phyloP scores from a whole-genome alignment of 1,140 invertebrate genomes.

The Bathynomus jamesi region DNA sequence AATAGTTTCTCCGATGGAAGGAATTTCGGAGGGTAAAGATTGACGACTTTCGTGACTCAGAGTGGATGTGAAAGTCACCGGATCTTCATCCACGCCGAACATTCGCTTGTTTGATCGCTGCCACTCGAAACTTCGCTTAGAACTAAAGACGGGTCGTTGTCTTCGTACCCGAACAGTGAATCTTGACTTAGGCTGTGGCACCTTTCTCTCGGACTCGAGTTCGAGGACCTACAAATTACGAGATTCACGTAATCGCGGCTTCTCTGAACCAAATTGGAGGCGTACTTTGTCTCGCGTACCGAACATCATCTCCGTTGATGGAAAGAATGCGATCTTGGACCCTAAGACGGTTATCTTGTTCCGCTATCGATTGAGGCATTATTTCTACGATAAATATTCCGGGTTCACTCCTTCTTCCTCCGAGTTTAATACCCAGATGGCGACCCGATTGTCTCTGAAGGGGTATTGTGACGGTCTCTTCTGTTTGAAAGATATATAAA shows the following conservation, averaged over 20 bases:
- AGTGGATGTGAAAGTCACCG: neutral
- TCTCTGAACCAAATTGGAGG: neutral
- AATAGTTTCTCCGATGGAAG: neutral
- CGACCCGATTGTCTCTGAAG: neutral
- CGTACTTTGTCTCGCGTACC: neutral
- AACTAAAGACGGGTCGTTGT: neutral
- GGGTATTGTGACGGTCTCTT: neutral
- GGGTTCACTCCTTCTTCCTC: neutral
- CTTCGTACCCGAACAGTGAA: neutral
- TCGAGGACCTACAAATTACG: neutral
- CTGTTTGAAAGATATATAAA: neutral
- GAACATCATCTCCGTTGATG: neutral
- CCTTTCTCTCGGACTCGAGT: neutral
- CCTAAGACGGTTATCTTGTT: neutral
- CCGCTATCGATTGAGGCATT: neutral
- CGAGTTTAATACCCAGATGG: neutral
- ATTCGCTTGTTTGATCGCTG: no score
- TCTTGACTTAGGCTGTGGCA: neutral
- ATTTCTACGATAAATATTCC: neutral
- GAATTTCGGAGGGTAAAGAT: neutral
- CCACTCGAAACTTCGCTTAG: neutral
- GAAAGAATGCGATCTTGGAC: neutral
- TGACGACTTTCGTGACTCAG: neutral
- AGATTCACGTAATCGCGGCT: neutral
- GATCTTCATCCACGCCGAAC: neutral